Conservation (phyloP, 2,888 invertebrate genomes). For the Platycheirus albimanus region DNA sequence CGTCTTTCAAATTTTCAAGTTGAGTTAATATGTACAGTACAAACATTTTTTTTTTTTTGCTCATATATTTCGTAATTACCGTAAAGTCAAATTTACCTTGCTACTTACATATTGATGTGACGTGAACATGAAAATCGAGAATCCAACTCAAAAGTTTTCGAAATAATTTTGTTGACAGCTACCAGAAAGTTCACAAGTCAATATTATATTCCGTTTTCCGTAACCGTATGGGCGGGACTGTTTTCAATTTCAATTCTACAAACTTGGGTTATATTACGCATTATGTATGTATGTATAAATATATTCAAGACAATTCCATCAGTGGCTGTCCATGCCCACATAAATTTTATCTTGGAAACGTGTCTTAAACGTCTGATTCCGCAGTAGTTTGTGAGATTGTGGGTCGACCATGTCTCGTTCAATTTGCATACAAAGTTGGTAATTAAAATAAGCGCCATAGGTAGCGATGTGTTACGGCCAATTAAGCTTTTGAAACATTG, state of each 20-base stretch:
- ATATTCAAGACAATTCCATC: constrained; percentile 55
- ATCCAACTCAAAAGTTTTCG: constrained; percentile 1
- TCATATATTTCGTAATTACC: constrained; percentile 1
- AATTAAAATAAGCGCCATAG: constrained; percentile 59
- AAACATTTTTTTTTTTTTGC: no score
- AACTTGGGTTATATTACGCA: neutral
- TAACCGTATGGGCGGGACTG: constrained; percentile 41
- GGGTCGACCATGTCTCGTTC: constrained; percentile 38
- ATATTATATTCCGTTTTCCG: constrained; percentile 56
- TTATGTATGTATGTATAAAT: neutral
- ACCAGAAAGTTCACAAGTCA: constrained; percentile 55
- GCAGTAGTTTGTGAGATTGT: constrained; percentile 19
- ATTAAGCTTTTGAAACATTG: constrained; percentile 53
- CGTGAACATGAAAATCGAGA: constrained; percentile 27
- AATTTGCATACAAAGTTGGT: constrained; percentile 52
- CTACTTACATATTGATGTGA: constrained; percentile 10
- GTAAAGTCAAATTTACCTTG: constrained; percentile 14
- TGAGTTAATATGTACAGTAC: no score
- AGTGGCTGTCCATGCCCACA: constrained; percentile 47
- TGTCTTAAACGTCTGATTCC: constrained; percentile 39
- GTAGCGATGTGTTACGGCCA: constrained; percentile 51
- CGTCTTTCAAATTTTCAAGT: no score
- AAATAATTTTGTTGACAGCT: constrained; percentile 54
- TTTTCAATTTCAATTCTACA: constrained; percentile 31
- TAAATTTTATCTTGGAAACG: constrained; percentile 36